Base-by-base conservation (phyloP, 1,140 invertebrate species). In the Drosophila watanabei region DNA sequence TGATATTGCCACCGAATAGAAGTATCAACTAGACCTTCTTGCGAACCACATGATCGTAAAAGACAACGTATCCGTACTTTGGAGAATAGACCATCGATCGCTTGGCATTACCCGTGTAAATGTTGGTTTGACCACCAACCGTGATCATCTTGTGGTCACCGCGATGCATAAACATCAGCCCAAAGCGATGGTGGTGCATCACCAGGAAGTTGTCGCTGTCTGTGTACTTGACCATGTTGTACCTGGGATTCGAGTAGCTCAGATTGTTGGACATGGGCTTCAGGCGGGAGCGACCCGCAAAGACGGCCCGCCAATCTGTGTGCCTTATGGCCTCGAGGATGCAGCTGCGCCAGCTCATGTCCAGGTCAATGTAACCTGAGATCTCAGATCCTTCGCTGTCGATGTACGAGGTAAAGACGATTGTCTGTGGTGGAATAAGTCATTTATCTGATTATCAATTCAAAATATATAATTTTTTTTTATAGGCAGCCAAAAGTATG, bases 21-120 rank as follows among this genome's bases (percentile, higher is more conserved):
- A 32, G 6, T 11, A 24, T 3, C 3, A 18, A 11, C 35, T 90
- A 89, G 4, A 87, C 81, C 61, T 93, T 93, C 58, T 92, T 93
- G 54, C 92, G 85, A 10, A 93, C 64, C 20, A 78, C 16, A 39
- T 93, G 92, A 81, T 93, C 92, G 49, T 93, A 93, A 33, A 93
- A 85, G 10, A 92, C 60, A 2, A 91, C 65, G 43, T 76, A 72
- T 11, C 90, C 88, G 37, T 83, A 86, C 30, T 70, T 80, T 1
- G 84, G 79, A 0, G 92, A 92, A 43, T 61, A 70, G 3, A 66
- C 49, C 70, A 82, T 86, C 5, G 68, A 39, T 5, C 92, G 68
- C 11, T 35, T 80, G 24, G 79, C 73, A 58, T 92, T 92, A 1
- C 46, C 71, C 8, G 66, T 63, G 58, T 69, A 79, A n/a, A 51